Evolutionary conservation across 2,113 vertebrate species (phyloP).

Genomic region (Nyctibius bracteatus): DNA sequence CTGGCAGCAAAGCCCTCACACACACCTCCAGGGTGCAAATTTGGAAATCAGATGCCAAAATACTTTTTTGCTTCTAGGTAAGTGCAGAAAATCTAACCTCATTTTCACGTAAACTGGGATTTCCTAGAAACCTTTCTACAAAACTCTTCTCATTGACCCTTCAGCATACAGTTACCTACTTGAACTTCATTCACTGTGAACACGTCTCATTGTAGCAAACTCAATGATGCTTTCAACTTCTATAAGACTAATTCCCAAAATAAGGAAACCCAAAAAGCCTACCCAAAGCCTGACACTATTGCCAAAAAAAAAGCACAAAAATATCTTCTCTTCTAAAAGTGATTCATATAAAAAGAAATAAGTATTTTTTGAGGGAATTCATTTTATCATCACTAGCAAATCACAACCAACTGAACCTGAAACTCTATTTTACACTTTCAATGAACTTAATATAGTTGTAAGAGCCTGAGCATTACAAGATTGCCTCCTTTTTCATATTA

Average conservation of each 20-base stretch:
- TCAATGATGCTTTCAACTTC: neutral
- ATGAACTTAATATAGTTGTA: neutral
- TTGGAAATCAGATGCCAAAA: neutral
- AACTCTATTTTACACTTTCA: neutral
- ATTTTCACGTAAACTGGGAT: neutral
- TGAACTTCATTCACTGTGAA: neutral
- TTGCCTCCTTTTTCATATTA: neutral
- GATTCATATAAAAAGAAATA: neutral
- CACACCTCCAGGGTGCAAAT: neutral
- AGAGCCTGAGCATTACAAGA: neutral
- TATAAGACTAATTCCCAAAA: neutral
- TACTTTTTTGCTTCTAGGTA: neutral
- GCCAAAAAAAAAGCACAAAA: neutral
- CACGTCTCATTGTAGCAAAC: rapidly evolving
- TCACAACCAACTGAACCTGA: neutral
- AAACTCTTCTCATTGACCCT: neutral
- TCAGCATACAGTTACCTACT: neutral
- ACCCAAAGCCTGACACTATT: neutral
- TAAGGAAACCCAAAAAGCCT: neutral
- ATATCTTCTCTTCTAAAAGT: neutral
- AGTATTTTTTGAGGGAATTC: neutral
- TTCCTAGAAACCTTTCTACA: neutral
- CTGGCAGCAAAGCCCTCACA: neutral
- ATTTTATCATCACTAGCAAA: neutral
- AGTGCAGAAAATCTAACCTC: neutral